Conservation (phyloP, 2,113 vertebrate species). For the Phaetusa simplex region DNA sequence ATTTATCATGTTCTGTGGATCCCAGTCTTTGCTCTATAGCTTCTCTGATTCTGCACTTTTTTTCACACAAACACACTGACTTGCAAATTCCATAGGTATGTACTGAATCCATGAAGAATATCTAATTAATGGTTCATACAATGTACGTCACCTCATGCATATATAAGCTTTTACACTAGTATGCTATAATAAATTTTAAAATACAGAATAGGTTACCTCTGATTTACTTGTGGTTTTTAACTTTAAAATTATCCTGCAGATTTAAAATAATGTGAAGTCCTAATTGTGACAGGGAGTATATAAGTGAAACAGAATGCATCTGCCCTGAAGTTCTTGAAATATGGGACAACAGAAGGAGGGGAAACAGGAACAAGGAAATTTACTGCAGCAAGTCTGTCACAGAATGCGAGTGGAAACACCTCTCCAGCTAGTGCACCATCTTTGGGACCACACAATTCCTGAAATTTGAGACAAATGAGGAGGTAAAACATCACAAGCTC, state of each 20-base stretch:
- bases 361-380: background rate
- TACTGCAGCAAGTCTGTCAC: background rate
- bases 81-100: background rate
- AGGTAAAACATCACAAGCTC: background rate
- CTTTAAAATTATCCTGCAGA: background rate
- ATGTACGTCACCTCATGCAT: background rate
- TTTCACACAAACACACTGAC: background rate
- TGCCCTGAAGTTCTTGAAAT: background rate
- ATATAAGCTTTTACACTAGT: background rate
- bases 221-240: background rate
- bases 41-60: background rate
- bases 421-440: background rate
- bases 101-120: background rate
- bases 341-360: background rate
- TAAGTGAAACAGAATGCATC: background rate
- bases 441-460: background rate
- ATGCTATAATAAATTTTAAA: background rate
- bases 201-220: background rate
- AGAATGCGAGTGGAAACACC: background rate
- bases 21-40: background rate
- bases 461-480: background rate
- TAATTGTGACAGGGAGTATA: background rate
- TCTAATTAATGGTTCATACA: background rate
- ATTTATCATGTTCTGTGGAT: background rate
- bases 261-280: background rate